Percentiles rank a stretch among this genome's conserved stretches.
Evolutionary conservation across 2,113 vertebrate species (phyloP).

Genomic region (Nerophis lumbriciformis): DNA sequence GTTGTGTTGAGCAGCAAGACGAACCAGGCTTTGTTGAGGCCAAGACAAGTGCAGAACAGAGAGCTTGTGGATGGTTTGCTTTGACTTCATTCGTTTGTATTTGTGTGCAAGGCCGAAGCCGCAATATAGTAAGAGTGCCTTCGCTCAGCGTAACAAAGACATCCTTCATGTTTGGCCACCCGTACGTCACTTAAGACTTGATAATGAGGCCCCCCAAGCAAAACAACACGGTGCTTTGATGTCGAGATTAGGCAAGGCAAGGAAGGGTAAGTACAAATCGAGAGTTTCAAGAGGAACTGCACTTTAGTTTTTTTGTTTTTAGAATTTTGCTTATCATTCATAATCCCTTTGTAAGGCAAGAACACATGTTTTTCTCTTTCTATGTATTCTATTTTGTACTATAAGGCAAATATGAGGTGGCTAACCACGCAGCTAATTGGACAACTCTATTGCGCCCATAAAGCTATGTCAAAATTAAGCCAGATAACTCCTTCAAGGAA

Average conservation of each 20-base stretch:
- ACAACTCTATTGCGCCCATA: no score
- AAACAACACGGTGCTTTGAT: slow-evolving; percentile 34
- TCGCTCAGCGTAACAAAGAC: slow-evolving; percentile 32
- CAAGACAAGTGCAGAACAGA: slow-evolving; percentile 17
- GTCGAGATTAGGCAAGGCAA: slow-evolving; percentile 29
- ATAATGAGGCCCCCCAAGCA: slow-evolving; percentile 26
- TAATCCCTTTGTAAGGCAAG: no score
- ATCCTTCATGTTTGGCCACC: slow-evolving; percentile 32
- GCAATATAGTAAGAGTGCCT: slow-evolving; percentile 28
- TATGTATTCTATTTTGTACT: no score
- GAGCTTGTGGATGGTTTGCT: slow-evolving; percentile 27
- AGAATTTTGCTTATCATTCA: no score
- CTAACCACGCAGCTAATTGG: no score
- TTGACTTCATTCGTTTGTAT: slow-evolving; percentile 37
- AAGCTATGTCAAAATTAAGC: no score
- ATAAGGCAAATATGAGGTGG: no score
- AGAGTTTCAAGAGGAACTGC: slow-evolving; percentile 28
- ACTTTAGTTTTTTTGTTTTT: no score
- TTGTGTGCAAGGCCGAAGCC: slow-evolving; percentile 21
- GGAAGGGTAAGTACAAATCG: slow-evolving; percentile 30
- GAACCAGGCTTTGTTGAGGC: slow-evolving; percentile 9
- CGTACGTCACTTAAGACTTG: slow-evolving; percentile 29
- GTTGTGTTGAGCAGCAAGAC: neutral
- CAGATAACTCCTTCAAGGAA: no score
- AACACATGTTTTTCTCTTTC: no score